Conservation (phyloP, 2,797 vertebrate species). For the Sorex maritimensis region DNA sequence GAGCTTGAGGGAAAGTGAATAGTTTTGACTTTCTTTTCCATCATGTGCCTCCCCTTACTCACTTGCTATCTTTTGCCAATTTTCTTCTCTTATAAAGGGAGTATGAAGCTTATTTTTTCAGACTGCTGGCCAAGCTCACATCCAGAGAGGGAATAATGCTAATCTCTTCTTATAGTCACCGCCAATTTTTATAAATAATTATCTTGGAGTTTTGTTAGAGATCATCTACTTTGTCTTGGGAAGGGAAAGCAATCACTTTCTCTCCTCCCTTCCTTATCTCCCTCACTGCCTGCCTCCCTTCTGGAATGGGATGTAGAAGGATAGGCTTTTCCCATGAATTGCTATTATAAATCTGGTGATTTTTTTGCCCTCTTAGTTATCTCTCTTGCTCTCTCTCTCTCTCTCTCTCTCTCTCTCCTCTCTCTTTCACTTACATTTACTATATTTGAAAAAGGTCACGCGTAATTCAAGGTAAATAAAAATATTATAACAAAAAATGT, state of each 20-base stretch:
- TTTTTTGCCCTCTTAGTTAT: neutral
- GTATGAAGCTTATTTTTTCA: neutral
- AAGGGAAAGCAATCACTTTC: neutral
- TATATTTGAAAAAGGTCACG: too few relatives aligned
- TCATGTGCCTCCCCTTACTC: fast-evolving
- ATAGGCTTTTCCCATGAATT: neutral
- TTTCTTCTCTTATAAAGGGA: neutral
- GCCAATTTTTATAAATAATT: neutral
- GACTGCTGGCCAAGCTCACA: neutral
- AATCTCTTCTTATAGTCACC: neutral
- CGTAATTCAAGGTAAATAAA: too few relatives aligned
- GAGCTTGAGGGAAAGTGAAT: neutral
- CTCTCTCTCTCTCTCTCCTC: too few relatives aligned
- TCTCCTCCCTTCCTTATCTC: neutral
- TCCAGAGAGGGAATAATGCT: neutral
- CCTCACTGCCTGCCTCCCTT: neutral
- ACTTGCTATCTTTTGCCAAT: neutral
- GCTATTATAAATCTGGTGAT: neutral
- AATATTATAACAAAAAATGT: too few relatives aligned
- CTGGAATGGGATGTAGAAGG: neutral
- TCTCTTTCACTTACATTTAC: too few relatives aligned
- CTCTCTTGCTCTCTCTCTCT: too few relatives aligned
- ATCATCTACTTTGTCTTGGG: neutral
- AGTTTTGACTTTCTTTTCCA: neutral
- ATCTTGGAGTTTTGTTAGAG: neutral